A percentile compares a stretch with the other conserved stretches of the same genome.
Conservation (phyloP, 1,140 invertebrate genomes). For the Drosophila ananassae region DNA sequence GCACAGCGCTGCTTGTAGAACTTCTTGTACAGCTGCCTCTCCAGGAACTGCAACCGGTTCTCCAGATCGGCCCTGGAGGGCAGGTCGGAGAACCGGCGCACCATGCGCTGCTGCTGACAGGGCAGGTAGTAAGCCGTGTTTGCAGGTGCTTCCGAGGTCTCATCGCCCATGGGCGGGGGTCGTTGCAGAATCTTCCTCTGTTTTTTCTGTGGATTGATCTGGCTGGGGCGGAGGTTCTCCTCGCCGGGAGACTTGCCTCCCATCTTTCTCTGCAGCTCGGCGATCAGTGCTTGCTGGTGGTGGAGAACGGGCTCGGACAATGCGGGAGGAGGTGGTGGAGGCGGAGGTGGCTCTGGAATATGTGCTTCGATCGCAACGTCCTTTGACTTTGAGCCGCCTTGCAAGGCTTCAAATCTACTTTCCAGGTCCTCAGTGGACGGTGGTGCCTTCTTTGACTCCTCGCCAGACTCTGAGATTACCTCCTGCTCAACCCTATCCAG, state of each 20-base stretch:
- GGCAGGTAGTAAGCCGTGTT: constrained; percentile 75
- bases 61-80: constrained; percentile 81
- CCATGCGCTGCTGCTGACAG: constrained; percentile 65
- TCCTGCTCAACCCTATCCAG: constrained; percentile 63
- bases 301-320: constrained; percentile 30
- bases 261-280: constrained; percentile 75
- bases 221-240: constrained; percentile 72
- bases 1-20: constrained; percentile 83
- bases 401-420: constrained; percentile 67
- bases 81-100: constrained; percentile 83
- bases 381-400: constrained; percentile 24
- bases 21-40: constrained; percentile 79
- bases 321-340: constrained; percentile 51
- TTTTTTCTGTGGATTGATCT: constrained; percentile 68
- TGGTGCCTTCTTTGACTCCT: constrained; percentile 24
- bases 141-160: constrained; percentile 83
- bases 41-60: constrained; percentile 82
- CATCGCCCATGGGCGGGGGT: constrained; percentile 76
- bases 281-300: constrained; percentile 68
- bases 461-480: constrained; percentile 46
- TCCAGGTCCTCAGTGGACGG: constrained; percentile 69
- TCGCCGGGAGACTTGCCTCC: constrained; percentile 59
- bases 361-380: constrained; percentile 69
- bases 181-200: constrained; percentile 47
- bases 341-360: constrained; percentile 55